Conservation (phyloP, 2,113 vertebrate genomes). For the Crotalus viridis region DNA sequence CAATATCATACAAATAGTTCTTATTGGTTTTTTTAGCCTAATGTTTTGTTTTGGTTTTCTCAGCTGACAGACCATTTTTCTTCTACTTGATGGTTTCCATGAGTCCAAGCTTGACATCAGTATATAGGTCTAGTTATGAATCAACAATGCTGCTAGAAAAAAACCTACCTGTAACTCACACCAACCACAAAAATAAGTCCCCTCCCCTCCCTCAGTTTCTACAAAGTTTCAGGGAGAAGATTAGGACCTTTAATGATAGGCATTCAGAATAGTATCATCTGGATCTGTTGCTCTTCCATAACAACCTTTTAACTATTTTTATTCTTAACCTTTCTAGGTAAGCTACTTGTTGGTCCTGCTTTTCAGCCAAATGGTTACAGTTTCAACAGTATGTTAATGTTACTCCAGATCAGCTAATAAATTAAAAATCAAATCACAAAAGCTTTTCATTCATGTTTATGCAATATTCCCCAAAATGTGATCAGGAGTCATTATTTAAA, state of each 20-base stretch:
- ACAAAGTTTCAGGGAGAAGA: background rate
- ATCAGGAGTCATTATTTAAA: background rate
- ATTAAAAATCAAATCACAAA: background rate
- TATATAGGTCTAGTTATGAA: background rate
- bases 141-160: background rate
- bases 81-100: background rate
- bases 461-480: background rate
- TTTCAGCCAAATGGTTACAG: background rate
- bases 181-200: background rate
- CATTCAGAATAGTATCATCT: background rate
- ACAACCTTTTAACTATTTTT: background rate
- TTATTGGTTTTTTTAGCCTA: background rate
- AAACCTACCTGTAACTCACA: background rate
- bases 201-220: background rate
- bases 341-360: background rate
- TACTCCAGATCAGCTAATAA: background rate
- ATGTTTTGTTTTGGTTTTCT: background rate
- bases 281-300: background rate
- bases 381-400: background rate
- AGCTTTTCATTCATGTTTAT: background rate
- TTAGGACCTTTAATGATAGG: background rate
- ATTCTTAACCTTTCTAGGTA: background rate
- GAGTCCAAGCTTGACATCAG: background rate
- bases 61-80: background rate
- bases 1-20: background rate